These are phyloP conservation scores for Pedionomus torquatus DNA, from an alignment of 2,113 vertebrate genomes.

Conservation along the genomic window DNA sequence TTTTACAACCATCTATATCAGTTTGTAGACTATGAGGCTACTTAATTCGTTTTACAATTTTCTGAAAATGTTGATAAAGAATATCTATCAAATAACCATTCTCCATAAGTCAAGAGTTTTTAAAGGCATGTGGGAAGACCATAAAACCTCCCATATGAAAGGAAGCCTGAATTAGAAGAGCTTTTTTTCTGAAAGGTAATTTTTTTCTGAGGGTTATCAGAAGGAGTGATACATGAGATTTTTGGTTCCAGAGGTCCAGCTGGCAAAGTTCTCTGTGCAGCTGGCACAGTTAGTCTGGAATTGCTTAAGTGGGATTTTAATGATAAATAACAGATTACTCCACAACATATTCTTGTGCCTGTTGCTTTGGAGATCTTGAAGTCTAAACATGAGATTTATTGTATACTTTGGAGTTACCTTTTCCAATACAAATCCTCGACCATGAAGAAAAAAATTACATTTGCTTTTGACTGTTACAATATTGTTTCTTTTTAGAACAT, in stretches of 20 bases:
- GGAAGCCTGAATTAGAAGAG: neutral
- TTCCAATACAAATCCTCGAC: neutral
- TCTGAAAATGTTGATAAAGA: neutral
- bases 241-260: neutral
- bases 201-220: neutral
- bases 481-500: neutral
- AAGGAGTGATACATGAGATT: neutral
- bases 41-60: neutral
- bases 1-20: neutral
- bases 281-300: neutral
- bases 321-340: neutral
- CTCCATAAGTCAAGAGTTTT: neutral
- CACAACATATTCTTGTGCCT: neutral
- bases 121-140: neutral
- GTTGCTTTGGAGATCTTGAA: neutral
- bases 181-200: neutral
- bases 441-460: neutral
- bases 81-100: neutral
- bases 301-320: neutral
- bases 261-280: neutral
- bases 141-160: neutral
- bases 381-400: neutral
- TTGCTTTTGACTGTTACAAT: neutral
- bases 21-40: neutral
- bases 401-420: neutral